A percentile compares a stretch with the other conserved stretches of the same genome.
Conservation (phyloP, 2,113 vertebrate genomes). For the Gopherus evgoodei region DNA sequence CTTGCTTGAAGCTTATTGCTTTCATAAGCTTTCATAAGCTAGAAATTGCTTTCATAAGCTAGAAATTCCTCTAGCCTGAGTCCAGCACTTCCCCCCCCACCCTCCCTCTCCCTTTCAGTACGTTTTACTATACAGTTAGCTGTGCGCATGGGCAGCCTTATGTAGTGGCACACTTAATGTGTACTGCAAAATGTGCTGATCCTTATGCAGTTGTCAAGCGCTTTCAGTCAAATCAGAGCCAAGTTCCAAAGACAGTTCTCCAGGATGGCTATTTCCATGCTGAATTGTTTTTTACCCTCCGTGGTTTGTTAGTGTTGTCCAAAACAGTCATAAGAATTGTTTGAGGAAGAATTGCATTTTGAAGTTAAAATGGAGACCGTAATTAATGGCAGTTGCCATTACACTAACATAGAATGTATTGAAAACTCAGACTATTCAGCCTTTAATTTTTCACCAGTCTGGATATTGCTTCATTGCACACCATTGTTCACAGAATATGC, state of each 20-base stretch:
- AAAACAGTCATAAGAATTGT: background rate
- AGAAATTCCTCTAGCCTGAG: too few relatives aligned
- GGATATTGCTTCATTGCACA: background rate
- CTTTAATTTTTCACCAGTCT: background rate
- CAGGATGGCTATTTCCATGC: background rate
- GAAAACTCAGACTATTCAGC: background rate
- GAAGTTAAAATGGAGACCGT: background rate
- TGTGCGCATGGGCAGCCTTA: too few relatives aligned
- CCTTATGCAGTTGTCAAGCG: background rate
- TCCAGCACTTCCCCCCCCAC: too few relatives aligned
- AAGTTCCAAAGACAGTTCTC: conserved; percentile 6
- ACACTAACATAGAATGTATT: background rate
- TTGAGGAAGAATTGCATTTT: background rate
- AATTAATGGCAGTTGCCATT: background rate
- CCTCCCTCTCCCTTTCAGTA: too few relatives aligned
- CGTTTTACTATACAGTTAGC: too few relatives aligned
- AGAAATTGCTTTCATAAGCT: too few relatives aligned
- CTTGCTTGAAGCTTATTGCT: too few relatives aligned
- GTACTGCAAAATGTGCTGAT: background rate
- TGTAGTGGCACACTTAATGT: too few relatives aligned
- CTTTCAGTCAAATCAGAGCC: background rate
- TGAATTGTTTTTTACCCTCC: background rate
- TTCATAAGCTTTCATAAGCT: too few relatives aligned
- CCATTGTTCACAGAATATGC: background rate
- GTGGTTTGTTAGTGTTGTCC: conserved; percentile 1